These are phyloP conservation scores for Nezara viridula DNA, from an alignment of 2,888 invertebrate species.

Conservation along the genomic window DNA sequence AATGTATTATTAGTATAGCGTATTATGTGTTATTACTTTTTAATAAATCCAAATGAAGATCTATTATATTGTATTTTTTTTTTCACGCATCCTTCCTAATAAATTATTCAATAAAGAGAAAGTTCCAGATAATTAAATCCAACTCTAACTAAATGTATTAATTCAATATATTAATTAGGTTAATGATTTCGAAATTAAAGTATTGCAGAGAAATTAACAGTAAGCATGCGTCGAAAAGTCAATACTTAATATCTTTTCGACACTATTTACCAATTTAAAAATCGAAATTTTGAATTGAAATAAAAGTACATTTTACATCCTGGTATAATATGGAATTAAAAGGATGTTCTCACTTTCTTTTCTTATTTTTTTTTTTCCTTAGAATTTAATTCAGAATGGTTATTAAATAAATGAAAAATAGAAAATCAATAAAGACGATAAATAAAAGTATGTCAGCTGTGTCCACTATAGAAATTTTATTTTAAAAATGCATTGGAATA, in stretches of 20 bases:
- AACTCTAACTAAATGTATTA: not conserved
- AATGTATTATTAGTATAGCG: no score
- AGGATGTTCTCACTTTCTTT: constrained; percentile 42
- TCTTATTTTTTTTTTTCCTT: not conserved
- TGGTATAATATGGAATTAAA: not conserved
- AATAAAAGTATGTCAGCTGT: not conserved
- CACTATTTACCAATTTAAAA: not conserved
- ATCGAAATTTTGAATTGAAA: not conserved
- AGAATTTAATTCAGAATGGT: not conserved
- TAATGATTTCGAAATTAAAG: not conserved
- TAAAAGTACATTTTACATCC: constrained; percentile 42
- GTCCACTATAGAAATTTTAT: not conserved
- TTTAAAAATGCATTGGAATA: not conserved
- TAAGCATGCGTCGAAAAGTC: constrained; percentile 27
- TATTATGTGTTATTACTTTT: no score
- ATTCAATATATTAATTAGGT: not conserved
- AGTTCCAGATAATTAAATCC: not conserved
- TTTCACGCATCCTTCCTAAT: not conserved
- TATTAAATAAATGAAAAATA: no score
- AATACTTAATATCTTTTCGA: constrained; percentile 39
- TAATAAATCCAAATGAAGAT: not conserved
- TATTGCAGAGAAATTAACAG: not conserved
- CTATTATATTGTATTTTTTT: not conserved
- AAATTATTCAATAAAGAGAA: not conserved
- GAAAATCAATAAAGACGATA: not conserved